Base-by-base conservation (phyloP, 2,888 invertebrate genomes). In the Acleris literana region DNA sequence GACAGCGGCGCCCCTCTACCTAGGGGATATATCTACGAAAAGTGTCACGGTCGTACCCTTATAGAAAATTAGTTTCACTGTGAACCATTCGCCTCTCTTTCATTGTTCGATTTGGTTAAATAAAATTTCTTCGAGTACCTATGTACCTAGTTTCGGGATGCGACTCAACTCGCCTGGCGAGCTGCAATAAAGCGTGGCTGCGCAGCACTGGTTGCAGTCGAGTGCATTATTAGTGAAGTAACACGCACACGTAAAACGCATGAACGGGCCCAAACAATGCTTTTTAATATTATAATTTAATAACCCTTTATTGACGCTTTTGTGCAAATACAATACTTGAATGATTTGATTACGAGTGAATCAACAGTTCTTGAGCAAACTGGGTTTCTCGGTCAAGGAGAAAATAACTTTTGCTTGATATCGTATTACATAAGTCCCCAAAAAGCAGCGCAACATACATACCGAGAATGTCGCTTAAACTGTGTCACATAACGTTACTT, bases 321-420 rank as follows among this genome's bases (percentile, higher is more conserved):
- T 59, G 39, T 49, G 54, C 25, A 29, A 49, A 44, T 43, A 60
- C 54, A 18, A 55, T 43, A 39, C 20, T 11, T 9, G n/a, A 16
- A 46, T 46, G 16, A 46, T 46, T 48, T 49, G 48, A 49, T 33
- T 22, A 43, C 39, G 64, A 17, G 33, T 49, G 43, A 49, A 18
- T 59, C 59, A 39, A 64, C 54, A 49, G 49, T 54, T 59, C 49
- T 64, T 48, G 43, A 64, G 55, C 43, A 49, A 64, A 64, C 59
- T 54, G 54, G 59, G 64, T 64, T 64, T 64, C 59, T 49, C 64
- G 64, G 64, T 64, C 64, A 64, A 64, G 64, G 64, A 64, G 59
- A 55, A 60, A 64, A 59, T 54, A 54, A 55, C 59, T 60, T 64
- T 59, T 64, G 59, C 49, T 39, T 64, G 49, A 55, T 55, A 48